Evolutionary conservation across 2,113 vertebrate genomes (phyloP).

Genomic region (Calidris pygmaea): DNA sequence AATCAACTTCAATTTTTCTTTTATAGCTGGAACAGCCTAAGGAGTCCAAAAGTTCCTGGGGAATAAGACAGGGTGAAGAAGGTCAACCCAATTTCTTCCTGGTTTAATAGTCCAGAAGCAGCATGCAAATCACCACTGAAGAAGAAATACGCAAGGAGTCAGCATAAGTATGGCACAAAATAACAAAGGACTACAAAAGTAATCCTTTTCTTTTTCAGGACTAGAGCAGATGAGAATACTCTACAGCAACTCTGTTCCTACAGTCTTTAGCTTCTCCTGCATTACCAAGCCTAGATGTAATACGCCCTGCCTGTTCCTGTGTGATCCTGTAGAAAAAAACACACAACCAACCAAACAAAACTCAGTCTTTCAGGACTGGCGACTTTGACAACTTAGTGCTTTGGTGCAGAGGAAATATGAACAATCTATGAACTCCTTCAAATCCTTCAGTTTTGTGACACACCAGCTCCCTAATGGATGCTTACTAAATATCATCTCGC

Average conservation of each 20-base stretch:
- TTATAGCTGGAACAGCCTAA: not conserved
- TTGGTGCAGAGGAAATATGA: not conserved
- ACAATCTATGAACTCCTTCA: not conserved
- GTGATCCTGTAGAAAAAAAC: not conserved
- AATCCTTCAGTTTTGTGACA: not conserved
- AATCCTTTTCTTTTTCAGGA: not conserved
- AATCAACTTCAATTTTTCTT: not conserved
- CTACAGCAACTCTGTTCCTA: not conserved
- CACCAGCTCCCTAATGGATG: not conserved
- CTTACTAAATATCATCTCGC: rapidly evolving
- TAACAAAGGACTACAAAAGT: not conserved
- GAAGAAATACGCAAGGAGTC: not conserved
- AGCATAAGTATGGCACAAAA: not conserved
- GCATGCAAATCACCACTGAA: not conserved
- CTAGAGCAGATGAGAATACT: not conserved
- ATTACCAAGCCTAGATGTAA: not conserved
- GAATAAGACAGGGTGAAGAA: not conserved
- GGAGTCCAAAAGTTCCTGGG: rapidly evolving
- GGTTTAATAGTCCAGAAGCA: not conserved
- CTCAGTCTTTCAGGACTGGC: not conserved
- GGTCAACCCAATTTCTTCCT: not conserved
- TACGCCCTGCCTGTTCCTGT: not conserved
- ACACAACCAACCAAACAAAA: not conserved
- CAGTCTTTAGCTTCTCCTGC: not conserved
- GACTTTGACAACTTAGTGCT: not conserved